Base-by-base conservation (phyloP, 2,113 vertebrate species). In the Hassar affinis region DNA sequence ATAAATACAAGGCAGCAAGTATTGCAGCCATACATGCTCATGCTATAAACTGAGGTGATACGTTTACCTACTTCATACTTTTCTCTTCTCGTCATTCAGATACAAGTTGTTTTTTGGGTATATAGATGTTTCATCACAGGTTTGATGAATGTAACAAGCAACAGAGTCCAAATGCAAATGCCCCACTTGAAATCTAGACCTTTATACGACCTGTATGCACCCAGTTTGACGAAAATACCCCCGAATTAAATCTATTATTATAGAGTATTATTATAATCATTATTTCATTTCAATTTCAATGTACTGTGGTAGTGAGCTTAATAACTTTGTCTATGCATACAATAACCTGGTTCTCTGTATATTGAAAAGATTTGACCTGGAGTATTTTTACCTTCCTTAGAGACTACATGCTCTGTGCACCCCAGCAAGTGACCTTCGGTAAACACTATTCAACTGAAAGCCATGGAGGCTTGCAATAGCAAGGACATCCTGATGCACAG, bases 361-460 rank as follows among this genome's bases (percentile, higher is more conserved):
- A 8, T 30, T 75, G 27, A 47, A 30, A 49, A 17, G 22, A 47
- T 35, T 79, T 38, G 38, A 57, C 57, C 81, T 33, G 30, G 15
- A 52, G 17, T 76, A 76, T 3, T 77, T 64, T 85, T 52, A 61
- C 78, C 38, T 87, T 79, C 42, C 18, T 79, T 54, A 95, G 94
- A 90, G 94, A 83, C 45, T 95, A 54, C 84, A 81, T 25, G 68
- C 56, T 59, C 89, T 95, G 8, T 94, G 93, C 76, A 94, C 91
- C 49, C 90, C 94, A 74, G 72, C 92, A 7, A 84, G 88, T 64
- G 92, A 93, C 71, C 89, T 93, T 14, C 92, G 91, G 76, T 90
- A 90, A 71, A 85, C 38, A 10, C 56, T 86, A 33, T 86, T 64
- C 80, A 79, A 38, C 38, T 57, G 22, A 27, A 52, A 30, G 6